Base-by-base conservation (phyloP, 2,888 invertebrate species). In the Muscina levida region DNA sequence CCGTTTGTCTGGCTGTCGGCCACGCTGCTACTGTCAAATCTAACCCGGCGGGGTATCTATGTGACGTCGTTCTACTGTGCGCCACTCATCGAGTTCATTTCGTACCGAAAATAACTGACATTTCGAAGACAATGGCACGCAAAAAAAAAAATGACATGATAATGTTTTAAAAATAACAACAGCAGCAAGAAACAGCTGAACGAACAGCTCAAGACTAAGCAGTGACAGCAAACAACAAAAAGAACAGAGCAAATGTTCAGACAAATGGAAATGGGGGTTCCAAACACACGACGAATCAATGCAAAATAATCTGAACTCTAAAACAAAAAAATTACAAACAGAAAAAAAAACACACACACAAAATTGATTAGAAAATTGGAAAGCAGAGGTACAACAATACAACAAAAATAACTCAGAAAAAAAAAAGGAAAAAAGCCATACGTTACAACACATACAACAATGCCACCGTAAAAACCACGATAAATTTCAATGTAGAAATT, bases 41-140 rank as follows among this genome's bases (percentile, higher is more conserved):
- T 59, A 59, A 13, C 6, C 22, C 62, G 26, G 39, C 59, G n/a
- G 8, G 31, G 31, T 8, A 62, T 37, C 42, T n/a, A n/a, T 31
- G 31, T 62, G 42, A 62, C 42, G 39, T 59, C 39, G n/a, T n/a
- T n/a, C n/a, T n/a, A n/a, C n/a, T 59, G 19, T 17, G 22, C 17
- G 17, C n/a, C 59, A 19, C 37, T 59, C 59, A 31, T 31, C 59
- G 48, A 31, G 31, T 53, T 59, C 46, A 66, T 19, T 46, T 24
- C n/a, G 44, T 39, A 56, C 17, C 48, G 59, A 42, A 77, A 72
- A 66, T 74, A 81, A 72, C 72, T 72, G 81, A 72, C 81, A 81
- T 78, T 81, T 77, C 56, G 13, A 62, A 75, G 56, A 75, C 78
- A 81, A 78, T 75, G 74, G 24, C 81, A 78, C 72, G 81, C 78